Conservation (phyloP, 1,140 invertebrate genomes). For the Drosophila busckii region DNA sequence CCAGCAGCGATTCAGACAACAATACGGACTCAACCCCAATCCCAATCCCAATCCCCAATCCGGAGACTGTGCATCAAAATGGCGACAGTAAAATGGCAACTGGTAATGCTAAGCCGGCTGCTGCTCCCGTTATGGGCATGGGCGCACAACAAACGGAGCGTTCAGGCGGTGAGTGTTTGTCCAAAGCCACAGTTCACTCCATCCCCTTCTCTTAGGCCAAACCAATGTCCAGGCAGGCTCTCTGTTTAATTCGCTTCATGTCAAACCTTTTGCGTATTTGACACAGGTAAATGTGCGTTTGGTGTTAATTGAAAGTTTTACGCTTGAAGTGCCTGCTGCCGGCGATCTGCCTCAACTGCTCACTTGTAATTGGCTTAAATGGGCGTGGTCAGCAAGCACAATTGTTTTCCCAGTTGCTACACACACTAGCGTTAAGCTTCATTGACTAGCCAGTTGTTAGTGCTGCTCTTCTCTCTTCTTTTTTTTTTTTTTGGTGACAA, state of each 20-base stretch:
- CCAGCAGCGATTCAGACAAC: constrained; percentile 35
- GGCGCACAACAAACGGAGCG: constrained; percentile 34
- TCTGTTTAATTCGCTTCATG: not conserved
- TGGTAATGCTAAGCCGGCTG: constrained; percentile 27
- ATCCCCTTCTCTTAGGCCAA: not conserved
- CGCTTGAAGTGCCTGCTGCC: constrained; percentile 29
- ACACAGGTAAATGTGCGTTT: constrained; percentile 42
- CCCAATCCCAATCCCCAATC: not conserved
- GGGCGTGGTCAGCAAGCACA: constrained; percentile 22
- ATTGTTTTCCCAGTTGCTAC: too few relatives aligned
- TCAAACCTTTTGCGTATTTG: constrained; percentile 21
- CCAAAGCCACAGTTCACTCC: not conserved
- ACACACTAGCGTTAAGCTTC: constrained; percentile 1
- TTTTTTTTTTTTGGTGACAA: too few relatives aligned
- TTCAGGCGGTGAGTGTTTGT: constrained; percentile 44
- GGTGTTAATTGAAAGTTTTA: constrained; percentile 57
- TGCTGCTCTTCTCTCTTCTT: too few relatives aligned
- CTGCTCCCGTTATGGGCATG: constrained; percentile 2
- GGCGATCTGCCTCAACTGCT: constrained; percentile 8
- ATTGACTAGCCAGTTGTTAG: too few relatives aligned
- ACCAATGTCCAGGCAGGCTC: too few relatives aligned
- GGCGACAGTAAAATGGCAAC: constrained; percentile 34
- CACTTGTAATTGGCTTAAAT: constrained; percentile 42
- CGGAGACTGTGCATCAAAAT: constrained; percentile 26
- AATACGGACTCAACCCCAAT: constrained; percentile 14